Evolutionary conservation across 2,888 invertebrate genomes (phyloP).

Genomic region (Sipha maydis): DNA sequence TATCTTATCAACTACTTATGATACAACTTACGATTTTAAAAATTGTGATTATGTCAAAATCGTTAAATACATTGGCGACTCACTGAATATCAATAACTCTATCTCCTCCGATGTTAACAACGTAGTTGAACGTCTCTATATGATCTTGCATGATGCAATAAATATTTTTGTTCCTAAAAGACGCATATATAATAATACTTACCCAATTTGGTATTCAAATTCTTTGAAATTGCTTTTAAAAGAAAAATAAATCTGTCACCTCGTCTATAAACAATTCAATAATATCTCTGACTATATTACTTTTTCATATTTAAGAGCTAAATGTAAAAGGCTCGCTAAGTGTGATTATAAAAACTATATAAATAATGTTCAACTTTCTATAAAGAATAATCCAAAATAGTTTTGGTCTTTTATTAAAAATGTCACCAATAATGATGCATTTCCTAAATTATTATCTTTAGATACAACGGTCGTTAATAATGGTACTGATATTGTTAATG

Average conservation of each 20-base stretch:
- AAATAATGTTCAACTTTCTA: too few species aligned
- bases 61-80: slow-evolving; percentile 1
- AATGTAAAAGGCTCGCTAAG: slow-evolving; percentile 1
- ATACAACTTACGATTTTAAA: not conserved
- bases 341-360: not conserved
- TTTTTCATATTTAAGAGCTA: too few species aligned
- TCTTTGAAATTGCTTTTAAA: too few species aligned
- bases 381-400: too few species aligned
- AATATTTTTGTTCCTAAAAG: too few species aligned
- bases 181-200: too few species aligned
- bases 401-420: too few species aligned
- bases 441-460: slow-evolving; percentile 8
- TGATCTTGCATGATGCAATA: not conserved
- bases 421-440: not conserved
- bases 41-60: too few species aligned
- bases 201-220: too few species aligned
- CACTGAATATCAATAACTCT: not conserved
- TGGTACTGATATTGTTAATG: slow-evolving; percentile 33
- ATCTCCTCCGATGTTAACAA: not conserved
- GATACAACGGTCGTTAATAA: not conserved
- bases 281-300: not conserved
- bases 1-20: not conserved
- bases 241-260: not conserved
- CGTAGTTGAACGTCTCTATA: not conserved
- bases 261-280: not conserved